A percentile compares a stretch with the other conserved stretches of the same genome.
These are phyloP conservation scores for Pycnomerus fuliginosus DNA, from an alignment of 2,888 invertebrate species.

Conservation along the genomic window DNA sequence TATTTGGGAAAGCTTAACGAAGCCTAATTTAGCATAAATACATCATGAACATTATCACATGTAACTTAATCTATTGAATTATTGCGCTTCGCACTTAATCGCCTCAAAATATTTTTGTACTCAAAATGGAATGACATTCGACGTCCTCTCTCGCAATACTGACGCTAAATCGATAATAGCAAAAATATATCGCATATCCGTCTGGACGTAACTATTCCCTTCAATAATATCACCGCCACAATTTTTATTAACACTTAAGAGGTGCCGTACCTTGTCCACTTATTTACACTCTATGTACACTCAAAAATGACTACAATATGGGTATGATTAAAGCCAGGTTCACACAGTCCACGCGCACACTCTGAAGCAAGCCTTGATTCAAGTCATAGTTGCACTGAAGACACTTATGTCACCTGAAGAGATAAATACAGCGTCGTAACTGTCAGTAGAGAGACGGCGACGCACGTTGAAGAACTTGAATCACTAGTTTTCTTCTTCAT, in stretches of 20 bases:
- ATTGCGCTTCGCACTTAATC: slow-evolving; percentile 2
- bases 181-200: slow-evolving; percentile 27
- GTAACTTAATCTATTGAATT: slow-evolving; percentile 15
- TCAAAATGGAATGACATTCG: slow-evolving; percentile 21
- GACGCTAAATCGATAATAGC: slow-evolving; percentile 19
- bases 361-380: slow-evolving; percentile 11
- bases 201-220: slow-evolving; percentile 37
- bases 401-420: slow-evolving; percentile 31
- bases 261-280: slow-evolving; percentile 28
- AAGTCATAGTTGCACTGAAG: too few species aligned
- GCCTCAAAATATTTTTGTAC: slow-evolving; percentile 20
- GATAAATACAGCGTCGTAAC: slow-evolving; percentile 18
- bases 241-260: slow-evolving; percentile 25
- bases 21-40: slow-evolving; percentile 14
- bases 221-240: slow-evolving; percentile 35
- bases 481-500: slow-evolving; percentile 45
- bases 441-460: slow-evolving; percentile 11
- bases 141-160: slow-evolving; percentile 19
- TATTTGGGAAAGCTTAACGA: slow-evolving; percentile 19
- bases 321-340: slow-evolving; percentile 10
- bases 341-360: slow-evolving; percentile 13
- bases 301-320: slow-evolving; percentile 16
- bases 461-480: slow-evolving; percentile 9
- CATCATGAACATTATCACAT: slow-evolving; percentile 21
- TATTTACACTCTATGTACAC: slow-evolving; percentile 36